Evolutionary conservation across 2,888 invertebrate species (phyloP).

Genomic region (Parthenolecanium corni): DNA sequence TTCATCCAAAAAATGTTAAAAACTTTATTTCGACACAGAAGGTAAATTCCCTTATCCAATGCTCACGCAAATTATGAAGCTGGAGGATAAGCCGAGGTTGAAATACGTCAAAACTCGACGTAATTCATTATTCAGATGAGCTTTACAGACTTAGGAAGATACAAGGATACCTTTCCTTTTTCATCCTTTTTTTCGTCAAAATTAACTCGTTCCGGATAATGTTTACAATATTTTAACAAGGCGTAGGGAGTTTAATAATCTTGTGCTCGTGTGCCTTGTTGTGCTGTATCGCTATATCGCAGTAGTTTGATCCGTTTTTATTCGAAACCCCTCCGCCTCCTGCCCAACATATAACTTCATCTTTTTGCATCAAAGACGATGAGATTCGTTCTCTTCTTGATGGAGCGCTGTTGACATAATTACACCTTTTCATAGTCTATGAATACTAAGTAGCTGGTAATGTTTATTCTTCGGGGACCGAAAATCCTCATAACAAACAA

Average conservation of each 20-base stretch:
- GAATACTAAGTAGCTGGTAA: constrained; percentile 28
- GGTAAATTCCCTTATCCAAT: constrained; percentile 6
- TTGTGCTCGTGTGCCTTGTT: constrained; percentile 25
- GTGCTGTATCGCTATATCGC: constrained; percentile 24
- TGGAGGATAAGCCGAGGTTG: constrained; percentile 18
- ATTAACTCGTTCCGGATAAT: constrained; percentile 25
- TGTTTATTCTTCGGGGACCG: constrained; percentile 21
- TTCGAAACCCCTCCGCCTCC: not conserved
- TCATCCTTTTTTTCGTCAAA: constrained; percentile 15
- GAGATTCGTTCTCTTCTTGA: constrained; percentile 14
- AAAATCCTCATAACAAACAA: constrained; percentile 25
- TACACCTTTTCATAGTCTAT: constrained; percentile 28
- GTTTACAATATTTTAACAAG: constrained; percentile 25
- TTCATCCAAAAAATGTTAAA: no score
- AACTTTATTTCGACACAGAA: constrained; percentile 9
- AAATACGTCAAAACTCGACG: constrained; percentile 23
- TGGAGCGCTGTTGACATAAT: constrained; percentile 28
- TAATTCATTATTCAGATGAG: constrained; percentile 23
- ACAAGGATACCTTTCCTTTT: not conserved
- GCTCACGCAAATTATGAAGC: constrained; percentile 10
- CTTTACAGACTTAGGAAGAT: constrained; percentile 4
- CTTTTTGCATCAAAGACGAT: constrained; percentile 5
- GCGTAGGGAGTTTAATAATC: constrained; percentile 25
- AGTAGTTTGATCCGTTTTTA: constrained; percentile 18
- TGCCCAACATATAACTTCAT: constrained; percentile 7